phyloP scores from a whole-genome alignment of 1,140 invertebrate genomes.

The Arion vulgaris region DNA sequence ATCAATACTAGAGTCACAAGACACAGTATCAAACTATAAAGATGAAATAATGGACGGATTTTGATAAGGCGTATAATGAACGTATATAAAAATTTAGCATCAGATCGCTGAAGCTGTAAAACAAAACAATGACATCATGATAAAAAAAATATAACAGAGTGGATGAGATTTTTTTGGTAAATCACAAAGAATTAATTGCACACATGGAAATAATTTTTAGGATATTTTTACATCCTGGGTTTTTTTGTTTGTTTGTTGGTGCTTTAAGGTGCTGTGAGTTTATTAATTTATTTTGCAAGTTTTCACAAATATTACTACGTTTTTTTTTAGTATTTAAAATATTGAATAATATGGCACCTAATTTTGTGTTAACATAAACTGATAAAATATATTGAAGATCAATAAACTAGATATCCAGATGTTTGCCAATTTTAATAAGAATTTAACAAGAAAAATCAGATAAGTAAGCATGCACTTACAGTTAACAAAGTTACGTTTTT shows the following conservation, averaged over 20 bases:
- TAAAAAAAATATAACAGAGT: background rate
- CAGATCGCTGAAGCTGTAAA: background rate
- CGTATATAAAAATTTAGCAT: background rate
- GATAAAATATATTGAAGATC: too few species aligned
- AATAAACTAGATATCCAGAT: constrained; percentile 4
- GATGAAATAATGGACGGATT: constrained; percentile 32
- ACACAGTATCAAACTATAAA: background rate
- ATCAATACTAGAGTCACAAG: background rate
- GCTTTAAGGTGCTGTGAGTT: too few species aligned
- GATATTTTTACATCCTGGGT: background rate
- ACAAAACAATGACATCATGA: background rate
- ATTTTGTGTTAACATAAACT: too few species aligned
- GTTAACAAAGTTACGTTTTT: background rate
- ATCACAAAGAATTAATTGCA: background rate
- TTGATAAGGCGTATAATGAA: constrained; percentile 31
- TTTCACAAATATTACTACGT: too few species aligned
- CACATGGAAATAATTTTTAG: background rate
- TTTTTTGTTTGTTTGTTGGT: too few species aligned
- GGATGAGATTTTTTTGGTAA: background rate
- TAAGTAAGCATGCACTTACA: background rate
- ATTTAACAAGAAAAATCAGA: background rate
- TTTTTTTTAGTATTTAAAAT: too few species aligned
- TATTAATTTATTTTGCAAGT: too few species aligned
- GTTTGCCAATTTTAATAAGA: constrained; percentile 15
- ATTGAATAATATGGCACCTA: too few species aligned